Evolutionary conservation across 2,888 invertebrate species (phyloP), one percentile per base, ranked within the genome.

Genomic region (Ormyrus pomaceus): DNA sequence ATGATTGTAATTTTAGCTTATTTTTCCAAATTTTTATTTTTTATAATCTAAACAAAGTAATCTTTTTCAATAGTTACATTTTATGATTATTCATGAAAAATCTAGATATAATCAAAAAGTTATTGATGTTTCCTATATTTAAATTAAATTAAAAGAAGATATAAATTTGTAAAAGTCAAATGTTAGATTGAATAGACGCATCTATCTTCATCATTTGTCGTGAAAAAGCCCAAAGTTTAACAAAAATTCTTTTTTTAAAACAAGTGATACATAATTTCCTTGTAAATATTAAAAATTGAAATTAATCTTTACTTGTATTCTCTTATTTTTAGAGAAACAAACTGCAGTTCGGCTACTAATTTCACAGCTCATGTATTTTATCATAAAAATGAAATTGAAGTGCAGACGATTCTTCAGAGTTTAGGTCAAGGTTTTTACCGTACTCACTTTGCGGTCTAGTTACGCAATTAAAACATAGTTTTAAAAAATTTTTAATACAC

Each of bases 351-450:
- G 71, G 91, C 92, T 53, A 91, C 89, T 61, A 89, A 89, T 78
- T 93, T 93, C 83, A 87, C 88, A 6, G 92, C 92, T 75, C 91
- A 91, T 80, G 87, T 92, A 56, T 93, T 93, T 86, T 87, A 91
- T 82, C 90, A 91, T 65, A 86, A 87, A 74, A 88, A 90, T 80
- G 89, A 88, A 76, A 87, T 89, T 58, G 91, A 91, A 81, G 90
- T 92, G 11, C 91, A 91, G 80, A 90, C 89, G 11, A 91, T 92
- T 82, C 85, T 92, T 56, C 92, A 91, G 84, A 92, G 92, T 83
- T 90, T 93, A 73, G 92, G 92, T 2, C 92, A 93, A 88, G 93
- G 92, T 72, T 92, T 93, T 83, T 91, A 91, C 68, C 89, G 92
- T 82, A 92, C 92, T 6, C 92, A 92, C 86, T 92, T 90, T 86